A percentile compares a stretch with the other conserved stretches of the same genome.
phyloP scores from a whole-genome alignment of 2,113 vertebrate species.

The Micromys minutus region DNA sequence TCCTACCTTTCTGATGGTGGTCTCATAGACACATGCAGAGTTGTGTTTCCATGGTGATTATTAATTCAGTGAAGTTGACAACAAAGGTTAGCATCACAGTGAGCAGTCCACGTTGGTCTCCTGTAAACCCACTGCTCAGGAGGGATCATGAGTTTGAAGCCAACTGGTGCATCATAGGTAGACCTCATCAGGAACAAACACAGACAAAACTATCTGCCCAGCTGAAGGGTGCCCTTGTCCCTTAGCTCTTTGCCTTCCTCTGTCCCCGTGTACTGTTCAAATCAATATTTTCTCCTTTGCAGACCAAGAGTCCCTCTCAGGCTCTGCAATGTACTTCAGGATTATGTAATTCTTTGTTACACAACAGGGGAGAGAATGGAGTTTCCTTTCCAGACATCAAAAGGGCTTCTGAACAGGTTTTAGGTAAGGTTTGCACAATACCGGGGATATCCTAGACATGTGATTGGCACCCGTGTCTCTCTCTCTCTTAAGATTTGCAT shows the following conservation, averaged over 20 bases:
- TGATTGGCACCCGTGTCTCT: neutral
- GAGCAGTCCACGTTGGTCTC: fast-evolving
- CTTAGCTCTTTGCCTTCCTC: neutral
- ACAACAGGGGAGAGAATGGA: neutral
- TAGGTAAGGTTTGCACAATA: neutral
- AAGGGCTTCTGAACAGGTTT: neutral
- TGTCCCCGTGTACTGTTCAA: neutral
- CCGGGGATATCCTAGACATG: neutral
- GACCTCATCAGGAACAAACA: neutral
- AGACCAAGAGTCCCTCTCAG: neutral
- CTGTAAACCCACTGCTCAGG: neutral
- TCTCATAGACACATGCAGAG: neutral
- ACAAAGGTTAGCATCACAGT: neutral
- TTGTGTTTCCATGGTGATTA: neutral
- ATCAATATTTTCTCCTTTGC: neutral
- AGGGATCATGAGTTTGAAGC: neutral
- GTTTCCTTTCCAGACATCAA: neutral
- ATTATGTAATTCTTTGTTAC: neutral
- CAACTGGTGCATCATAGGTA: neutral
- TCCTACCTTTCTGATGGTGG: neutral
- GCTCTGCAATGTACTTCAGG: neutral
- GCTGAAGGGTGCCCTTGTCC: neutral
- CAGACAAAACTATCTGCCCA: neutral
- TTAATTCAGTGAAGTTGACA: neutral
- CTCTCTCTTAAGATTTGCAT: neutral